These are phyloP conservation scores for Myotis yumanensis DNA, from an alignment of 2,113 vertebrate genomes.

Conservation along the genomic window DNA sequence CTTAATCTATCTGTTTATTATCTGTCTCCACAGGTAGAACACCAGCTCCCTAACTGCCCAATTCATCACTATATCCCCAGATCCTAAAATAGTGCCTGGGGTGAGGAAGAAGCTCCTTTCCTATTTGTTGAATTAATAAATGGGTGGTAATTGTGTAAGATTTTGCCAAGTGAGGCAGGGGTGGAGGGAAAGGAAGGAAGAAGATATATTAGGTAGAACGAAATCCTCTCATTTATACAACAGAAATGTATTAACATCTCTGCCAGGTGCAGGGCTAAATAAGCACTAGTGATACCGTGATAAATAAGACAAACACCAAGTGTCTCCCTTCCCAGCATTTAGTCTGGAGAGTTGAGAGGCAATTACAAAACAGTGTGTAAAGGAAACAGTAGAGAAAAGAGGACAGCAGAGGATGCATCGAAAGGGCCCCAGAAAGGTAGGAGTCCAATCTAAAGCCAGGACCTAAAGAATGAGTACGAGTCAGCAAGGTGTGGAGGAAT, in stretches of 20 bases:
- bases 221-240: conserved; percentile 5
- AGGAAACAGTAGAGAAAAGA: not conserved
- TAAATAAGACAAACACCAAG: not conserved
- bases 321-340: not conserved
- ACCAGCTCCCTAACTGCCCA: conserved; percentile 2
- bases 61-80: not conserved
- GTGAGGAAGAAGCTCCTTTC: not conserved
- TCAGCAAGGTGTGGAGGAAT: not conserved
- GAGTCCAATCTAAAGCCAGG: not conserved
- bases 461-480: not conserved
- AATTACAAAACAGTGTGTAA: not conserved
- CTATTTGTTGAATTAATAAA: conserved; percentile 13
- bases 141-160: not conserved
- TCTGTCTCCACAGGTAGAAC: not conserved
- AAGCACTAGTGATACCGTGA: not conserved
- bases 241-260: conserved; percentile 33
- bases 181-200: not conserved
- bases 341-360: not conserved
- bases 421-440: not conserved
- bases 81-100: not conserved
- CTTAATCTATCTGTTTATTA: conserved; percentile 30
- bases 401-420: not conserved
- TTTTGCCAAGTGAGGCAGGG: not conserved
- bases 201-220: not conserved
- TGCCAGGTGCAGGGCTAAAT: conserved; percentile 5